phyloP scores from a whole-genome alignment of 2,113 vertebrate species.

The Peromyscus californicus region DNA sequence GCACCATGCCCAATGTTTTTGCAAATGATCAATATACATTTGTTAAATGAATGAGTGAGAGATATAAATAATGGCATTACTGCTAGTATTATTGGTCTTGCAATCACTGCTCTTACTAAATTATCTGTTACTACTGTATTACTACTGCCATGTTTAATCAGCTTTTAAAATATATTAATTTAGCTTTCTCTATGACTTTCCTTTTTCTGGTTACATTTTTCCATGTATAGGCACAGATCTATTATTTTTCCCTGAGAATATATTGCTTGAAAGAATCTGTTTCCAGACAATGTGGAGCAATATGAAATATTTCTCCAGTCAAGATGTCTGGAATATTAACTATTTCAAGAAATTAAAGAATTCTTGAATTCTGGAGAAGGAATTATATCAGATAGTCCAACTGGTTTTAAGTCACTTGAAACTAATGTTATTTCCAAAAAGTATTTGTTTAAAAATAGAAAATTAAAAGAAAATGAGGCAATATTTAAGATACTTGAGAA shows the following conservation, averaged over 20 bases:
- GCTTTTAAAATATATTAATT: background rate
- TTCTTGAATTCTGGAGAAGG: background rate
- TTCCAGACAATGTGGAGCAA: background rate
- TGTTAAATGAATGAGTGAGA: background rate
- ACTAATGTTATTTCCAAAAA: background rate
- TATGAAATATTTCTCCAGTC: background rate
- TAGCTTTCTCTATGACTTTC: background rate
- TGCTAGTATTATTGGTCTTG: background rate
- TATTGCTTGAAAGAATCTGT: background rate
- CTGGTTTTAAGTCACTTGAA: background rate
- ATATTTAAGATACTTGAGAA: background rate
- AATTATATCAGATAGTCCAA: background rate
- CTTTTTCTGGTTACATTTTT: background rate
- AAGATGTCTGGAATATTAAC: background rate
- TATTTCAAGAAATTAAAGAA: background rate
- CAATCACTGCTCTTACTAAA: background rate
- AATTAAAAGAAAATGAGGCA: background rate
- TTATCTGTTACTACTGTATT: background rate
- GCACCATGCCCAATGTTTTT: background rate
- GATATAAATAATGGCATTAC: background rate
- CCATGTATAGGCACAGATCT: fast-evolving
- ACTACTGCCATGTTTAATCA: background rate
- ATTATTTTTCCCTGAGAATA: background rate
- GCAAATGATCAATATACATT: background rate
- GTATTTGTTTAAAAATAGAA: background rate